Conservation (phyloP, 2,888 invertebrate species). For the Mycogona germanica region DNA sequence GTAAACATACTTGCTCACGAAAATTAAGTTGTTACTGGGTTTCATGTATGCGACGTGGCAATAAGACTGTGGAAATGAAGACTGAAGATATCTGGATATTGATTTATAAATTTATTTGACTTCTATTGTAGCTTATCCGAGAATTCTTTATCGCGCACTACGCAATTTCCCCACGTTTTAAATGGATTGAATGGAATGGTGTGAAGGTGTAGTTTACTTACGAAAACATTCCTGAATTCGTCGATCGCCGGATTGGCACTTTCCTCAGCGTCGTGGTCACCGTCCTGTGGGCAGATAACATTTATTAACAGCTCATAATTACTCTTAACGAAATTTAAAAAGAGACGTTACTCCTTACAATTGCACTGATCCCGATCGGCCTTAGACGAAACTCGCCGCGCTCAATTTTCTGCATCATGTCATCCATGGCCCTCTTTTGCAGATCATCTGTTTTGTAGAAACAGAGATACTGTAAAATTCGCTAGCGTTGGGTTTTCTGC, state of each 20-base stretch:
- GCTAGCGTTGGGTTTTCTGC: no score
- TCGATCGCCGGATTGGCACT: background rate
- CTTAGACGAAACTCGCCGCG: conserved; percentile 4
- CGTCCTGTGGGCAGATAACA: background rate
- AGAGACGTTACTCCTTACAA: background rate
- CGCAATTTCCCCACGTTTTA: no score
- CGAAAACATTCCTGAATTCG: conserved; percentile 5
- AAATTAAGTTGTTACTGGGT: no score
- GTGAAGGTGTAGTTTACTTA: background rate
- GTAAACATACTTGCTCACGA: no score
- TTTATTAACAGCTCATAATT: background rate
- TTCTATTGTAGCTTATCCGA: no score
- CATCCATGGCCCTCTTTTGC: conserved; percentile 11
- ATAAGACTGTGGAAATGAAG: no score
- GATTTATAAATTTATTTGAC: no score
- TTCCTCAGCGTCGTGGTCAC: background rate
- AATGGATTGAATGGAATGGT: background rate
- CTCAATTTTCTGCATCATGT: conserved; percentile 10
- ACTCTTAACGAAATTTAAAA: background rate
- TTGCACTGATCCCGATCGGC: background rate
- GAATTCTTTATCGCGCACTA: no score
- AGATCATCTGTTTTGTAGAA: conserved; percentile 7
- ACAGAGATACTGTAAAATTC: no score
- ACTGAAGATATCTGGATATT: no score
- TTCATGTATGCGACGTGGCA: no score